phyloP scores from a whole-genome alignment of 92 coral and sea anemone species.

The Diadumene lineata region DNA sequence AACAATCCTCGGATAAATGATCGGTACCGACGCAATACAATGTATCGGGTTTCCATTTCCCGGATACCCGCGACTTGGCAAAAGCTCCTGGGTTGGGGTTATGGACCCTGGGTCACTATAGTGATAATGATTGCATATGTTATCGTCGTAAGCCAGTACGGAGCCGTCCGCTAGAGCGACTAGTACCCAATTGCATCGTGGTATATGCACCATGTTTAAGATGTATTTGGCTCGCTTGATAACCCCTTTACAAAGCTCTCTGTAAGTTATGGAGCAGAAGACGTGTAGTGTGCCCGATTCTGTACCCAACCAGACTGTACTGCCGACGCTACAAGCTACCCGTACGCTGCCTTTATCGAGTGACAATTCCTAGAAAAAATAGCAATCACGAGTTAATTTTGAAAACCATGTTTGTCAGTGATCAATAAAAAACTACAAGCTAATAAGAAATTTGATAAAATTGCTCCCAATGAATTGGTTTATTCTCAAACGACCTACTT shows the following conservation, averaged over 20 bases:
- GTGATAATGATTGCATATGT: conserved; percentile 81
- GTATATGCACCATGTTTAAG: conserved; percentile 90
- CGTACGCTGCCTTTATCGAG: conserved; percentile 77
- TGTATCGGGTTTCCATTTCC: conserved; percentile 85
- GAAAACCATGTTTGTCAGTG: too few relatives aligned
- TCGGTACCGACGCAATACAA: conserved; percentile 83
- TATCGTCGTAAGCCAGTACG: conserved; percentile 87
- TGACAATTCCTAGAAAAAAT: conserved; percentile 63
- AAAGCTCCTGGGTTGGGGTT: conserved; percentile 78
- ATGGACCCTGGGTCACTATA: conserved; percentile 53
- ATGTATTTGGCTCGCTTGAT: conserved; percentile 76
- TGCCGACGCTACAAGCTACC: conserved; percentile 96
- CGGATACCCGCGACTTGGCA: conserved; percentile 80
- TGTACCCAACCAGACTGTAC: conserved; percentile 97
- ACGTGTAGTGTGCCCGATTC: conserved; percentile 88
- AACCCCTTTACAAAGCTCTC: conserved; percentile 88
- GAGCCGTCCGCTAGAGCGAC: conserved; percentile 91
- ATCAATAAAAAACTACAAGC: too few relatives aligned
- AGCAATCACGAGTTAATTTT: not conserved
- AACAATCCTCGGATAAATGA: conserved; percentile 48
- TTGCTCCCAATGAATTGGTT: too few relatives aligned
- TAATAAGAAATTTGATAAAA: too few relatives aligned
- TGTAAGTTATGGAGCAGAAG: conserved; percentile 89
- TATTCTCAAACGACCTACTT: too few relatives aligned
- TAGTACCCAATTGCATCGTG: conserved; percentile 92